phyloP scores from a whole-genome alignment of 2,113 vertebrate genomes.

The Lepisosteus osseus region DNA sequence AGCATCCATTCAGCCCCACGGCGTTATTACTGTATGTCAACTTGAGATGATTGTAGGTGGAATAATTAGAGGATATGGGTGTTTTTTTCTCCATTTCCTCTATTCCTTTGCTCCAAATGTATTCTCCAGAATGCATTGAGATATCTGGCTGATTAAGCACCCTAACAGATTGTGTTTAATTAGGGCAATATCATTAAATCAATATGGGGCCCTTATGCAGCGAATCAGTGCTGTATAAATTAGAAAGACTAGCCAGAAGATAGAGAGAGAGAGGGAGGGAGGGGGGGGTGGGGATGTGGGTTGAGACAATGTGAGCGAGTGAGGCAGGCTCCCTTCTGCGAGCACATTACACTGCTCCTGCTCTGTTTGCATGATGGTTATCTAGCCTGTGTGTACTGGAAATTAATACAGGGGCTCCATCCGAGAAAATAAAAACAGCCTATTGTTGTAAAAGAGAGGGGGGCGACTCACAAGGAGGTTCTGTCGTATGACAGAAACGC shows the following conservation, averaged over 20 bases:
- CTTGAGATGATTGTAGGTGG: slow-evolving; percentile 47
- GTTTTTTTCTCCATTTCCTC: slow-evolving; percentile 7
- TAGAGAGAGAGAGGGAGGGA: neutral
- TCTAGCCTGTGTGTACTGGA: too few relatives aligned
- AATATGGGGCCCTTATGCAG: neutral
- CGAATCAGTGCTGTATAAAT: too few relatives aligned
- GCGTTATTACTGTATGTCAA: slow-evolving; percentile 47
- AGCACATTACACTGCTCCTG: too few relatives aligned
- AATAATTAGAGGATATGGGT: slow-evolving; percentile 43
- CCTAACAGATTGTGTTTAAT: slow-evolving; percentile 19
- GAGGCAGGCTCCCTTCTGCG: too few relatives aligned
- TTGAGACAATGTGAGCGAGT: too few relatives aligned
- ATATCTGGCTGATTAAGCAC: slow-evolving; percentile 10
- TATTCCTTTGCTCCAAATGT: slow-evolving; percentile 48
- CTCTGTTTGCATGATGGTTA: too few relatives aligned
- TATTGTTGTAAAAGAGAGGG: too few relatives aligned
- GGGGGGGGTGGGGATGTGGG: slow-evolving; percentile 20
- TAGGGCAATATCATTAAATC: slow-evolving; percentile 6
- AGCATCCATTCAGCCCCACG: slow-evolving; percentile 14
- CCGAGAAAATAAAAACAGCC: too few relatives aligned
- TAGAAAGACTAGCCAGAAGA: neutral
- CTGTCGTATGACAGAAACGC: too few relatives aligned
- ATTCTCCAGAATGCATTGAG: slow-evolving; percentile 34
- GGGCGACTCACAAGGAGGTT: too few relatives aligned
- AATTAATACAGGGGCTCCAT: too few relatives aligned